phyloP scores from a whole-genome alignment of 2,113 vertebrate genomes.

The Lathamus discolor region DNA sequence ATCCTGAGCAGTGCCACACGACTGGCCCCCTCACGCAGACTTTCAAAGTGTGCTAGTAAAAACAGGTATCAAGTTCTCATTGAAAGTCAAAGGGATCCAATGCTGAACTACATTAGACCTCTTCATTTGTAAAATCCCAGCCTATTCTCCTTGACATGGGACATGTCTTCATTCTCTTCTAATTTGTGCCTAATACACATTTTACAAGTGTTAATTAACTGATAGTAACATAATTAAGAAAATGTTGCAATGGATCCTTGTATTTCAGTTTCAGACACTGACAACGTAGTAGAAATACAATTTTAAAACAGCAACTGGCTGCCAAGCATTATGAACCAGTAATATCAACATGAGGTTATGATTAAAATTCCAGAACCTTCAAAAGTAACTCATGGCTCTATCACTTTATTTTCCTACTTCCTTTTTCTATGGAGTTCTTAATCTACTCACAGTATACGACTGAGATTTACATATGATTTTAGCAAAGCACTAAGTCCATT shows the following conservation, averaged over 20 bases:
- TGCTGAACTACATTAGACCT: not conserved
- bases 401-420: not conserved
- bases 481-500: constrained; percentile 32
- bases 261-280: not conserved
- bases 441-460: not conserved
- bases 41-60: not conserved
- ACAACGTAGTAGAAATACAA: not conserved
- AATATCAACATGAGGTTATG: not conserved
- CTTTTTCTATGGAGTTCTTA: not conserved
- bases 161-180: not conserved
- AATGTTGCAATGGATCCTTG: not conserved
- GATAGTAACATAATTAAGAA: not conserved
- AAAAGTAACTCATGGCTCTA: not conserved
- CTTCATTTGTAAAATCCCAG: not conserved
- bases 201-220: constrained; percentile 18
- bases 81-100: not conserved
- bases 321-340: not conserved
- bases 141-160: not conserved
- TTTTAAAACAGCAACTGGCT: not conserved
- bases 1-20: not conserved
- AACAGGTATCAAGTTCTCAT: not conserved
- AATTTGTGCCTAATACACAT: not conserved
- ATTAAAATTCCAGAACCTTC: not conserved
- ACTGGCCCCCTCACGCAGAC: not conserved
- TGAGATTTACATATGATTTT: constrained; percentile 53